Percentiles rank a stretch among this genome's conserved stretches.
Conservation (phyloP, 2,888 invertebrate genomes). For the Campoplex capitator region DNA sequence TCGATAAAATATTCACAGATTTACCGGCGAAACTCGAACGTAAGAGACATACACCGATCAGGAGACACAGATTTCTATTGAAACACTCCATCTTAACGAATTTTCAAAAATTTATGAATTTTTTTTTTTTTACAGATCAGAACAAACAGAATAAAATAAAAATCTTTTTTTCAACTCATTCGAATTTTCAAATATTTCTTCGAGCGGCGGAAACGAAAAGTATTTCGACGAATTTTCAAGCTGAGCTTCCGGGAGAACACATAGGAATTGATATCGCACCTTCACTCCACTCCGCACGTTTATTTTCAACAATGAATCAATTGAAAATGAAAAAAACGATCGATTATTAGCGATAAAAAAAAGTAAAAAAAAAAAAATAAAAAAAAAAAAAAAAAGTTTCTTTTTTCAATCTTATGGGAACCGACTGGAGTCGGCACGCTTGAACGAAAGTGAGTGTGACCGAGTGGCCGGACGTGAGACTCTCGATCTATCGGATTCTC, state of each 20-base stretch:
- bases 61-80: slow-evolving; percentile 32
- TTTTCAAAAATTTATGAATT: slow-evolving; percentile 12
- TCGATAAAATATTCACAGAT: slow-evolving; percentile 75
- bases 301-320: neutral
- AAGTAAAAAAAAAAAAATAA: neutral
- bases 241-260: neutral
- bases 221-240: neutral
- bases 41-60: slow-evolving; percentile 50
- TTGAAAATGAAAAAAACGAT: too few species aligned
- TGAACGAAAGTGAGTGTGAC: slow-evolving; percentile 28
- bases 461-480: slow-evolving; percentile 24
- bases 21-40: slow-evolving; percentile 67
- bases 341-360: neutral
- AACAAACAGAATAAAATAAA: neutral
- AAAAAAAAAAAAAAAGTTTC: neutral
- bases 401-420: neutral
- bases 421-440: slow-evolving; percentile 41
- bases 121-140: neutral
- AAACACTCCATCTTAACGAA: slow-evolving; percentile 64
- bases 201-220: neutral
- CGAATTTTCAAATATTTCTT: neutral
- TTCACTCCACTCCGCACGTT: slow-evolving; percentile 11
- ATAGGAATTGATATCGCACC: neutral
- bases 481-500: slow-evolving; percentile 23
- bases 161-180: neutral